Conservation (phyloP, 2,888 invertebrate genomes). For the Sericinus montela region DNA sequence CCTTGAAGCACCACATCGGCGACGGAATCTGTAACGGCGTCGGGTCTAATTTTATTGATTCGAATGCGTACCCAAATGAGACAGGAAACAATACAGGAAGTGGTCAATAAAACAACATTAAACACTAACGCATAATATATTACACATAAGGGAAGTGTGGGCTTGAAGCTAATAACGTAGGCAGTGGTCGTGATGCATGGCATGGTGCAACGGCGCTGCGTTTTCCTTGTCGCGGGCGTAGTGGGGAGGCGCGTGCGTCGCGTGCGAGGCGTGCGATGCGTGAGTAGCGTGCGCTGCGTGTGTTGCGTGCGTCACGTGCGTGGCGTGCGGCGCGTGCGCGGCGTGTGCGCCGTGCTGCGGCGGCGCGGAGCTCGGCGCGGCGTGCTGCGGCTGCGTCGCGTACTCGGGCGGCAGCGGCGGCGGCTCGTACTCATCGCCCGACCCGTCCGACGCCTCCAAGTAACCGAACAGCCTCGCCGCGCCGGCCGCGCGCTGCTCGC, state of each 20-base stretch:
- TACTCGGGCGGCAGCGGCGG: constrained; percentile 42
- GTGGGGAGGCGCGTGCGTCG: constrained; percentile 28
- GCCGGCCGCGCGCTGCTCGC: constrained; percentile 30
- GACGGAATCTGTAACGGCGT: too few species aligned
- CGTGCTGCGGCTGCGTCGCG: constrained; percentile 29
- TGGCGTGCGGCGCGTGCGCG: constrained; percentile 13
- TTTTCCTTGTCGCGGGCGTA: constrained; percentile 67
- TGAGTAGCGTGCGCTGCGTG: constrained; percentile 23
- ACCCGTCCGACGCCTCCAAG: constrained; percentile 78
- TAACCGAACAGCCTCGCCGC: constrained; percentile 82
- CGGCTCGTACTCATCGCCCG: constrained; percentile 63
- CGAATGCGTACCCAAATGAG: too few species aligned
- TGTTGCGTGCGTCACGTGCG: constrained; percentile 26
- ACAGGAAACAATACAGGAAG: too few species aligned
- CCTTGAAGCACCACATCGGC: too few species aligned
- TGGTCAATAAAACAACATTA: neutral
- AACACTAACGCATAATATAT: neutral
- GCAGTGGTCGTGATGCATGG: constrained; percentile 67
- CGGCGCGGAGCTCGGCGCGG: constrained; percentile 27
- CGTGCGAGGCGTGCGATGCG: constrained; percentile 22
- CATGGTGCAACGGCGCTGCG: constrained; percentile 58
- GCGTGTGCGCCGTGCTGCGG: constrained; percentile 22
- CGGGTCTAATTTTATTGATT: too few species aligned
- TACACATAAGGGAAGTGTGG: constrained; percentile 15
- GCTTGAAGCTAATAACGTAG: constrained; percentile 52